These are phyloP conservation scores for Apostichopus parvimensis DNA, from an alignment of 35 echinoderm and acorn worm genomes.

Conservation along the genomic window DNA sequence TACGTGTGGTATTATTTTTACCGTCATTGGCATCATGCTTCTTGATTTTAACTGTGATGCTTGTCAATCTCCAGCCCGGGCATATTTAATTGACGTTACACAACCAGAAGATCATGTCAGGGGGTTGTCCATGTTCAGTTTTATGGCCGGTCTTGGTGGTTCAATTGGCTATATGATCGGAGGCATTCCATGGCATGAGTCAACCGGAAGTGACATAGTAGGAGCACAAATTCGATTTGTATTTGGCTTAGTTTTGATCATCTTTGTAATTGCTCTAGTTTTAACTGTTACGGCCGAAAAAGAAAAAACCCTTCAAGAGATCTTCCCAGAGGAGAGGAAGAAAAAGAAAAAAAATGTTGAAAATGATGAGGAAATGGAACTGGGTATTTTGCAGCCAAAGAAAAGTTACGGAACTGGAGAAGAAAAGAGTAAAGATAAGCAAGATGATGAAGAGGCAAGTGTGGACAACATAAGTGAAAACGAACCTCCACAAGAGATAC, in stretches of 20 bases:
- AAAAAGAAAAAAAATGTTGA: constrained; percentile 31
- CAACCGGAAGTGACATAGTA: constrained; percentile 54
- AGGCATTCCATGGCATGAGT: constrained; percentile 83
- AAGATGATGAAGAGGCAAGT: neutral
- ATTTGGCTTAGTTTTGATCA: constrained; percentile 81
- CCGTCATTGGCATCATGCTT: constrained; percentile 84
- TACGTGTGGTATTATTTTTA: constrained; percentile 72
- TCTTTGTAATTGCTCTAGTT: constrained; percentile 76
- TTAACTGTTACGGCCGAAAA: constrained; percentile 85
- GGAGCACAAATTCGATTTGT: constrained; percentile 77
- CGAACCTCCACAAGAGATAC: neutral
- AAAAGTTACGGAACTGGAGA: constrained; percentile 75
- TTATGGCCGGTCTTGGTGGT: constrained; percentile 97
- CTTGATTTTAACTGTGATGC: constrained; percentile 96
- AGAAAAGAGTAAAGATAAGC: neutral
- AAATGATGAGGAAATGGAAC: constrained; percentile 63
- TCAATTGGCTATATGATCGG: constrained; percentile 89
- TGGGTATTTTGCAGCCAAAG: constrained; percentile 62
- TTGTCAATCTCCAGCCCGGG: constrained; percentile 85
- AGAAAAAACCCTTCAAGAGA: constrained; percentile 78
- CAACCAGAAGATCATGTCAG: constrained; percentile 84
- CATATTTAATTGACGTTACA: constrained; percentile 92
- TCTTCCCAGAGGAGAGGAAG: constrained; percentile 65
- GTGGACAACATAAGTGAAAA: neutral
- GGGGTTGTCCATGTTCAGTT: constrained; percentile 85